Base-by-base conservation (phyloP, 2,888 invertebrate genomes). In the Axea sp. region DNA sequence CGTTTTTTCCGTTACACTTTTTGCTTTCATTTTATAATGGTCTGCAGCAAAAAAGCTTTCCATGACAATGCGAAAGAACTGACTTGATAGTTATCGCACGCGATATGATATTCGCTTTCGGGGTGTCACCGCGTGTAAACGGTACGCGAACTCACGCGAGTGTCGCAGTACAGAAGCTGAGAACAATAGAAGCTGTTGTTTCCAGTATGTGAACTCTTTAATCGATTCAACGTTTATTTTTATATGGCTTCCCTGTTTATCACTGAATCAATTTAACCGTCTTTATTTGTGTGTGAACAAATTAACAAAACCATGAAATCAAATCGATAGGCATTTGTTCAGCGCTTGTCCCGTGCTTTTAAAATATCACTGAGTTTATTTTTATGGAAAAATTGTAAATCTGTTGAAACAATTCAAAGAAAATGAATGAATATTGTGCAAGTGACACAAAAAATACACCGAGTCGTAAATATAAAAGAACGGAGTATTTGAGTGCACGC, bases 121-220 rank as follows among this genome's bases (percentile, higher is more conserved):
- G 68, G 72, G 75, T 77, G 77, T 74, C 75, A 75, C 68, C 57
- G 51, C 68, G 51, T 75, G 62, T 72, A 74, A 73, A 75, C 75
- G 73, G 67, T 71, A 41, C 68, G 65, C 47, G 41, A 60, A 49
- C 72, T 74, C 72, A 76, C 74, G 73, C 76, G 41, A 67, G 35
- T 71, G 62, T 65, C 65, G 47, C 37, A 37, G 49, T 17, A 31
- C 57, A 57, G 49, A 57, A 55, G 64, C 37, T 51, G 64, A 65
- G 51, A 60, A 74, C 69, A 69, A 74, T 68, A 33, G 55, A 51
- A 51, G 35, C 55, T 59, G 14, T 74, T 74, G 68, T 73, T 65
- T 60, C 43, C 64, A 64, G 24, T 64, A 39, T 39, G 57, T 49
- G 64, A 57, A 64, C 68, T 57, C 43, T 74, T 68, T 49, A 51